These are phyloP conservation scores for Synodontis membranacea DNA, from an alignment of 2,113 vertebrate genomes.

Conservation along the genomic window DNA sequence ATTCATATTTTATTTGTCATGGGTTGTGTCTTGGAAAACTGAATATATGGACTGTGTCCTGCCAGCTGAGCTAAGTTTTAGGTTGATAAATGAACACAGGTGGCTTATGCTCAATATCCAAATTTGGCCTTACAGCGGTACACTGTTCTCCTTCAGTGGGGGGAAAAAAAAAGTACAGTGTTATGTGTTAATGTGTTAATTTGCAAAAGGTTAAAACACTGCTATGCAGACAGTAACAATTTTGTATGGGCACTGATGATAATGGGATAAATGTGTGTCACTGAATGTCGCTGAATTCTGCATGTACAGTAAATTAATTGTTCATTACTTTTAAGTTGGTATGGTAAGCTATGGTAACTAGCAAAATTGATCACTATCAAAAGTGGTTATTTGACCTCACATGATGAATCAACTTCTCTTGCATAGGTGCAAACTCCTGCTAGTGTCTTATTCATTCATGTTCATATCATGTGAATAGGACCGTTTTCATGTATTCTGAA, in stretches of 20 bases:
- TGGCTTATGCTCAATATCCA: slow-evolving; percentile 46
- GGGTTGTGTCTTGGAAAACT: slow-evolving; percentile 29
- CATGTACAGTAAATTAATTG: background rate
- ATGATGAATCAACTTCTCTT: background rate
- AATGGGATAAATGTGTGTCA: background rate
- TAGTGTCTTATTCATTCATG: background rate
- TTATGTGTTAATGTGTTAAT: too few species aligned
- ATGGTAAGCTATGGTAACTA: background rate
- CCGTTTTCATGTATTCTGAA: background rate
- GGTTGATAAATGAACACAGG: slow-evolving; percentile 38
- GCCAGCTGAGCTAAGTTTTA: slow-evolving; percentile 30
- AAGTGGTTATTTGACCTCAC: background rate
- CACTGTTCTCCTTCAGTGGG: too few species aligned
- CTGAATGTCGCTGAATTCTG: background rate
- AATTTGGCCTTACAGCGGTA: slow-evolving; percentile 44
- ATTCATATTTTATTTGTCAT: slow-evolving; percentile 45
- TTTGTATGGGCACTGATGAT: background rate
- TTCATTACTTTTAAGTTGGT: background rate
- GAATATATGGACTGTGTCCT: slow-evolving; percentile 20
- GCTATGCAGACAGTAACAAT: background rate
- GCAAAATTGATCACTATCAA: background rate
- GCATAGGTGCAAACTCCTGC: background rate
- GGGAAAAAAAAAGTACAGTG: too few species aligned
- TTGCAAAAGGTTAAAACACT: background rate
- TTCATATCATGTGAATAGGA: background rate